A percentile compares a stretch with the other conserved stretches of the same genome.
Evolutionary conservation across 2,888 invertebrate species (phyloP).

Genomic region (Pristionchus maxplancki): DNA sequence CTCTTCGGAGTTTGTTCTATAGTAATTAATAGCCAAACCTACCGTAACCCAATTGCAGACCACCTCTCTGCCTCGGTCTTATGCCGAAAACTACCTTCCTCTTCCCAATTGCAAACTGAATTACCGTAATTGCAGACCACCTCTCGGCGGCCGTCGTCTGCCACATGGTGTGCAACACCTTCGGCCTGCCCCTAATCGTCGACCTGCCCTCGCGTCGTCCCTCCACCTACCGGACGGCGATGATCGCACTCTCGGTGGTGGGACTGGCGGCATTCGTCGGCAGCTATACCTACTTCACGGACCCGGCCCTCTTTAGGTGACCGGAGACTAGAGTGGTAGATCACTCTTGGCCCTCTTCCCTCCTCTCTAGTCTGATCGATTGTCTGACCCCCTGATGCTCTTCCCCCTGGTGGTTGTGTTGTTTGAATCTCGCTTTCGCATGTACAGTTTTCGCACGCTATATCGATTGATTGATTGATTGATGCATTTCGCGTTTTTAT

Average conservation of each 20-base stretch:
- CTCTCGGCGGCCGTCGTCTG: conserved; percentile 71
- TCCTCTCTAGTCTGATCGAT: background rate
- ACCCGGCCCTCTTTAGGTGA: conserved; percentile 26
- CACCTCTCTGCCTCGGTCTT: too few species aligned
- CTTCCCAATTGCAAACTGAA: too few species aligned
- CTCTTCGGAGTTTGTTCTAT: too few species aligned
- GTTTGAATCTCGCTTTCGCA: background rate
- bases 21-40: too few species aligned
- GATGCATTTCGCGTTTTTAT: conserved; percentile 26
- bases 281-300: conserved; percentile 17
- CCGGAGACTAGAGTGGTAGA: conserved; percentile 17
- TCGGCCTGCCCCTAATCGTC: conserved; percentile 70
- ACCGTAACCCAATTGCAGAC: too few species aligned
- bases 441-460: background rate
- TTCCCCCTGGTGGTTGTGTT: background rate
- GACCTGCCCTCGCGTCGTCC: conserved; percentile 54
- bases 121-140: conserved; percentile 63
- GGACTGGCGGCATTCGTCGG: conserved; percentile 1
- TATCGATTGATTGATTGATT: background rate
- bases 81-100: too few species aligned
- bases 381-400: background rate
- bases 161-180: conserved; percentile 73
- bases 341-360: background rate
- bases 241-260: conserved; percentile 25
- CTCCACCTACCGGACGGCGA: background rate